phyloP scores from a whole-genome alignment of 1,140 invertebrate genomes.

The Metopolophium dirhodum region DNA sequence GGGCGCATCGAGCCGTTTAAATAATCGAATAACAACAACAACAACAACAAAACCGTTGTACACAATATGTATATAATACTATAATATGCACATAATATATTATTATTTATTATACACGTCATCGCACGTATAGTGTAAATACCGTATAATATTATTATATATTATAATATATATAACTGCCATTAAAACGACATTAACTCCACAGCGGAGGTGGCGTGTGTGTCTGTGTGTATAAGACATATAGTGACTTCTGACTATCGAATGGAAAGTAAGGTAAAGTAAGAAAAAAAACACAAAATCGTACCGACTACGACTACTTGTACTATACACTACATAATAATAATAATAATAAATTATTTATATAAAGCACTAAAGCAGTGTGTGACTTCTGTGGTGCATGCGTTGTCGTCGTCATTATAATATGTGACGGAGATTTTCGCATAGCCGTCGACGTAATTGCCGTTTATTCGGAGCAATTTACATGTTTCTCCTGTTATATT shows the following conservation, averaged over 20 bases:
- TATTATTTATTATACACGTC: neutral
- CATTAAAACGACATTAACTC: neutral
- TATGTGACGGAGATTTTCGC: neutral
- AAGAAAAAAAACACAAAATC: neutral
- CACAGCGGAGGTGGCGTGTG: neutral
- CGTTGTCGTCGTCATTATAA: neutral
- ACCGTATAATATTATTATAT: neutral
- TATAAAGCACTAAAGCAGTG: neutral
- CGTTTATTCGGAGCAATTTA: conserved; percentile 53
- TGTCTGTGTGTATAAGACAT: neutral
- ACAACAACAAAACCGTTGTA: neutral
- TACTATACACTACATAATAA: neutral
- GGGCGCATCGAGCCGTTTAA: conserved; percentile 24
- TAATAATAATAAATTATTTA: neutral
- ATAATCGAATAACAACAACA: conserved; percentile 11
- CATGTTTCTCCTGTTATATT: conserved; percentile 39
- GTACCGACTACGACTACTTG: neutral
- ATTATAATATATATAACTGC: neutral
- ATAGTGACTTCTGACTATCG: neutral
- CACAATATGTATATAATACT: neutral
- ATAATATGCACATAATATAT: neutral
- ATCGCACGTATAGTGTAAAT: neutral
- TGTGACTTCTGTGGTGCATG: neutral
- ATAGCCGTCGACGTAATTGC: neutral
- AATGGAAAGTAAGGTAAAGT: neutral